These are phyloP conservation scores for Protobothrops flavoviridis DNA, from an alignment of 2,113 vertebrate genomes.

Conservation along the genomic window DNA sequence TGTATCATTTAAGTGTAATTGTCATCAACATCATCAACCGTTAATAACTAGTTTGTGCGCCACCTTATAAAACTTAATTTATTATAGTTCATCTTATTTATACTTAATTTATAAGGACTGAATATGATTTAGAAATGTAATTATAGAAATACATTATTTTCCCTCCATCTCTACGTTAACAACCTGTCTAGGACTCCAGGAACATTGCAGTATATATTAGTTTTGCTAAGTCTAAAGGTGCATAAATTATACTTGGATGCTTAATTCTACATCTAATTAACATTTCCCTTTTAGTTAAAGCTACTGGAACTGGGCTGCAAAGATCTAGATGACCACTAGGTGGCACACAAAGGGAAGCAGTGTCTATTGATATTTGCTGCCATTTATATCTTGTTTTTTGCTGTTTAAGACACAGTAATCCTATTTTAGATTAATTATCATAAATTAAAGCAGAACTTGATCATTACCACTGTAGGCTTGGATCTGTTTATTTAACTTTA, in stretches of 20 bases:
- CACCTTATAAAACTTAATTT: conserved; percentile 58
- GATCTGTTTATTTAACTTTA: conserved; percentile 36
- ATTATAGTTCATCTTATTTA: conserved; percentile 55
- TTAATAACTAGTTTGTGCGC: conserved; percentile 50
- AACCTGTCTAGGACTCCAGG: conserved; percentile 26
- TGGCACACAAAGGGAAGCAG: neutral
- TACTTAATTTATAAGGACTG: conserved; percentile 38
- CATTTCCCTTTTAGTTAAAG: conserved; percentile 14
- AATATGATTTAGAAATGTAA: conserved; percentile 64
- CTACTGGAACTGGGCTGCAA: neutral
- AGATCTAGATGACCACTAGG: neutral
- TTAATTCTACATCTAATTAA: conserved; percentile 58
- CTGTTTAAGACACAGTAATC: neutral
- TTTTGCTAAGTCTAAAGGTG: conserved; percentile 56
- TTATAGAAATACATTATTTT: conserved; percentile 58
- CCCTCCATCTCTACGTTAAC: conserved; percentile 54
- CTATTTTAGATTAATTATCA: conserved; percentile 19
- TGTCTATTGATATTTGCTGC: neutral
- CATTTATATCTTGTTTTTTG: neutral
- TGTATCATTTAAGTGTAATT: conserved; percentile 36
- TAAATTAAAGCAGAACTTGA: conserved; percentile 27
- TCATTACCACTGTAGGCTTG: conserved; percentile 7
- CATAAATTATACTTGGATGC: conserved; percentile 60
- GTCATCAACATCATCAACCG: conserved; percentile 36
- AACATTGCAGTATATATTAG: conserved; percentile 40